Evolutionary conservation across 2,888 invertebrate species (phyloP), one percentile per base, ranked within the genome.

Genomic region (Mythimna albipuncta): DNA sequence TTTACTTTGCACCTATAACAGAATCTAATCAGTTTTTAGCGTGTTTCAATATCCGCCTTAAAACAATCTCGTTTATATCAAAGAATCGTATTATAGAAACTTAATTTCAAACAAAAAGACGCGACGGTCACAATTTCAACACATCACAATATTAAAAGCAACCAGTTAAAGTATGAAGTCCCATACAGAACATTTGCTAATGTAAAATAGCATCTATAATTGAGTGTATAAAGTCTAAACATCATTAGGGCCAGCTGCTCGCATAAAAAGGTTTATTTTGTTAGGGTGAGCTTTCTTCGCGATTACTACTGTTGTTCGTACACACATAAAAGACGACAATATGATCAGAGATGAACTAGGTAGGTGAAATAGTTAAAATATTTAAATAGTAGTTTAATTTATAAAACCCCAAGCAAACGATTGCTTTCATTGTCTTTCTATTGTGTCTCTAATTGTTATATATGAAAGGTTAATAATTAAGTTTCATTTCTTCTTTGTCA

Each of bases 261-360:
- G 83, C 86, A 90, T 85, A 84, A 92, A 92, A 92, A 91, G 83
- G 88, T 91, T 90, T 92, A 89, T 92, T 93, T 91, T 89, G 91
- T 89, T 76, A 93, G 94, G 95, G 94, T 91, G 90, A 89, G 93
- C 93, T 95, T 95, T 94, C 95, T 95, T 96, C 82, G 90, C 93
- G 92, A 91, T 91, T 92, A 91, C 91, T 92, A 90, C 90, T 93
- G 92, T 95, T 94, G 93, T 94, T 93, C 91, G 90, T 79, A 74
- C 77, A 89, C 91, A 88, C 84, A 93, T 92, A 93, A 94, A 93
- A 93, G 91, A 90, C 90, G 88, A 91, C 91, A 91, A 93, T 88
- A 83, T 81, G 26, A n/a, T 73, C 93, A 93, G 94, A 84, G 90
- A 70, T 76, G 94, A 50, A 94, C 77, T 93, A 61, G 57, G 47